A percentile compares a stretch with the other conserved stretches of the same genome.
These are phyloP conservation scores for Rissa tridactyla DNA, from an alignment of 2,113 vertebrate genomes.

Conservation along the genomic window DNA sequence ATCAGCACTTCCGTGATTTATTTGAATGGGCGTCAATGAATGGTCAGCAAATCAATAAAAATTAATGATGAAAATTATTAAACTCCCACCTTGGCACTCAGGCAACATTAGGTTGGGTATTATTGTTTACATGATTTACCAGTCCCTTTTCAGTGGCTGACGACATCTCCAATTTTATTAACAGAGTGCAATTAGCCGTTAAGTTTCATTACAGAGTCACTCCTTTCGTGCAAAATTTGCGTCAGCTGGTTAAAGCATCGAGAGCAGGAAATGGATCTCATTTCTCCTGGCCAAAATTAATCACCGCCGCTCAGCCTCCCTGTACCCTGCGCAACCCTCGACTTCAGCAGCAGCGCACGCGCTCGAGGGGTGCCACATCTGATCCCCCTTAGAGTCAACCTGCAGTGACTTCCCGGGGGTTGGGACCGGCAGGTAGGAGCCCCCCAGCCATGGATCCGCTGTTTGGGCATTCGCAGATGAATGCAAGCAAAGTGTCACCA, in stretches of 20 bases:
- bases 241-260: neutral
- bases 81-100: neutral
- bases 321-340: fast-evolving
- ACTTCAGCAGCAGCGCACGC: neutral
- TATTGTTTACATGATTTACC: neutral
- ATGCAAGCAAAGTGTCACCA: fast-evolving
- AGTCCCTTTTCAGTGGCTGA: neutral
- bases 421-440: fast-evolving
- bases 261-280: neutral
- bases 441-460: fast-evolving
- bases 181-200: constrained; percentile 26
- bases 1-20: neutral
- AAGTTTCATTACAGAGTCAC: neutral
- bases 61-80: neutral
- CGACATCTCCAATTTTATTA: constrained; percentile 29
- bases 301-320: fast-evolving
- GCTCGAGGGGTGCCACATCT: fast-evolving
- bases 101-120: neutral
- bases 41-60: constrained; percentile 23
- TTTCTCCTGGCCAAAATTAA: neutral
- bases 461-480: neutral
- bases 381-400: fast-evolving
- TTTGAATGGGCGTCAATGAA: neutral
- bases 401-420: fast-evolving
- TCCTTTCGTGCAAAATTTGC: neutral